Conservation (phyloP, 2,888 invertebrate species). For the Andrena dorsata region DNA sequence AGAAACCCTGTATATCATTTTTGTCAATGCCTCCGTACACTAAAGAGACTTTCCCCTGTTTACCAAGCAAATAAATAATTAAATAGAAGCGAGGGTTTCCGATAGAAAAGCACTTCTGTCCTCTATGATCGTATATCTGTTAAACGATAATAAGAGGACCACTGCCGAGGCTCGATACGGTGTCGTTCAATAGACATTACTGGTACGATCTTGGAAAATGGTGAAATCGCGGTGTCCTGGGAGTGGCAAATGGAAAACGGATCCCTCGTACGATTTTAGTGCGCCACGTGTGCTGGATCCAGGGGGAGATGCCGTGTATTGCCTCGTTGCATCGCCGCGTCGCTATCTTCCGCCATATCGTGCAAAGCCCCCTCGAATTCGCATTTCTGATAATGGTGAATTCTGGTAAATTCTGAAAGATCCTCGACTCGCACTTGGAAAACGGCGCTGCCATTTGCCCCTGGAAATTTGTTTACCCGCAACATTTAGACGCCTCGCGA, state of each 20-base stretch:
- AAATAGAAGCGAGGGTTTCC: background rate
- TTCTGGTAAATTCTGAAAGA: slow-evolving; percentile 36
- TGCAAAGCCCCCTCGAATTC: slow-evolving; percentile 76
- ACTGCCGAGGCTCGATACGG: slow-evolving; percentile 12
- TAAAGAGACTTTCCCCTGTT: too few species aligned
- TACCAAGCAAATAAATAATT: too few species aligned
- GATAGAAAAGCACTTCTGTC: background rate
- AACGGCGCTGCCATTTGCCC: background rate
- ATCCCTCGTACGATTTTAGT: slow-evolving; percentile 81
- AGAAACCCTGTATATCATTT: too few species aligned
- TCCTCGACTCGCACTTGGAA: background rate
- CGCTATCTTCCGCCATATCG: slow-evolving; percentile 46
- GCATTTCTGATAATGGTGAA: slow-evolving; percentile 78
- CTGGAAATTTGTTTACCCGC: slow-evolving; percentile 11
- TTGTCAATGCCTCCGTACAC: too few species aligned
- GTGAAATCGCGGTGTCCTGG: slow-evolving; percentile 50
- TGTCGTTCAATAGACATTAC: slow-evolving; percentile 57
- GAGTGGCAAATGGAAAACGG: slow-evolving; percentile 80
- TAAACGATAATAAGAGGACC: slow-evolving; percentile 53
- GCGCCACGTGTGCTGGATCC: slow-evolving; percentile 74
- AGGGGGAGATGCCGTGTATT: slow-evolving; percentile 57
- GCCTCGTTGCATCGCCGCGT: slow-evolving; percentile 58
- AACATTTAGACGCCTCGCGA: background rate
- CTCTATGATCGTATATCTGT: slow-evolving; percentile 39
- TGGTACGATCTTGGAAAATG: slow-evolving; percentile 60